A percentile compares a stretch with the other conserved stretches of the same genome.
phyloP scores from a whole-genome alignment of 1,140 invertebrate genomes.

The Calephelis virginiensis region DNA sequence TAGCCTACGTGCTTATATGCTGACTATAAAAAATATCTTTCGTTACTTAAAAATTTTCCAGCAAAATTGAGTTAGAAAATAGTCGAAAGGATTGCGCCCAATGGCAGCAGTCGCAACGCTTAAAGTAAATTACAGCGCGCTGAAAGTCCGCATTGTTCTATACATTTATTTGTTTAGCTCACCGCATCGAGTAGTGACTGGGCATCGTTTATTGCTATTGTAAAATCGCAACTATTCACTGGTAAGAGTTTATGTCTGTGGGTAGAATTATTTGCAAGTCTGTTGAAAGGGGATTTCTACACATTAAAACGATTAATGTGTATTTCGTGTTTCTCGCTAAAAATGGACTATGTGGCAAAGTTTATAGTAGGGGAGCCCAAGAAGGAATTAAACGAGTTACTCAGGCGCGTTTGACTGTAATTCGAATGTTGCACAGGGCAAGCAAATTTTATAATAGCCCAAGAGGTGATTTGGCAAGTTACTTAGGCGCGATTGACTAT shows the following conservation, averaged over 20 bases:
- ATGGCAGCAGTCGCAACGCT: background rate
- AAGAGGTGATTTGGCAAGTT: background rate
- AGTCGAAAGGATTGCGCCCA: background rate
- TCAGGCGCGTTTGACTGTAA: background rate
- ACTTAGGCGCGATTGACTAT: background rate
- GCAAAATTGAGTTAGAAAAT: background rate
- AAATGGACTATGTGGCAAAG: background rate
- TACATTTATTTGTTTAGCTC: constrained; percentile 9
- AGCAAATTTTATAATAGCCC: background rate
- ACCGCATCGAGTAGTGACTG: constrained; percentile 12
- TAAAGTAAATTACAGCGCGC: constrained; percentile 8
- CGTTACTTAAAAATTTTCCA: background rate
- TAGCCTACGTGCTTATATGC: too few relatives aligned
- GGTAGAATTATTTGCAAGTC: constrained; percentile 9
- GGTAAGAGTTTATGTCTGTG: background rate
- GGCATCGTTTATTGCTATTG: constrained; percentile 12
- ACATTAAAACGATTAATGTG: background rate
- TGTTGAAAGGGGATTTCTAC: background rate
- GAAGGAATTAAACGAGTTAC: background rate
- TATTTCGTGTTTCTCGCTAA: background rate
- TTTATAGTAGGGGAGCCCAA: background rate
- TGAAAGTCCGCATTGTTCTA: constrained; percentile 18
- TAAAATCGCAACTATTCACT: constrained; percentile 13
- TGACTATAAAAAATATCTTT: too few relatives aligned
- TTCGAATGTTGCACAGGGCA: too few relatives aligned